A percentile compares a stretch with the other conserved stretches of the same genome.
Conservation (phyloP, 1,140 invertebrate species). For the Monochamus saltuarius region DNA sequence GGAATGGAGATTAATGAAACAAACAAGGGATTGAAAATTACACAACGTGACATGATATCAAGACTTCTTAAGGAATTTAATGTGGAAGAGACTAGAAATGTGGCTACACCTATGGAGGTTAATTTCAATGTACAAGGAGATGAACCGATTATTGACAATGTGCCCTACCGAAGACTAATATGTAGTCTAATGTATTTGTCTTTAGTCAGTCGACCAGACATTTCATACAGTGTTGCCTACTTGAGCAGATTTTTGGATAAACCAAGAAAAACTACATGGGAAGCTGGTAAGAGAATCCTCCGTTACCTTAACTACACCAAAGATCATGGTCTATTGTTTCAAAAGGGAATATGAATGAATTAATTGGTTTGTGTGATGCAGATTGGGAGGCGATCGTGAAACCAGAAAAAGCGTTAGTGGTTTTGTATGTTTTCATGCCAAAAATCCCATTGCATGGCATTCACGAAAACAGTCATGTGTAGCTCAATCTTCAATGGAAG, state of each 20-base stretch:
- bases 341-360: background rate
- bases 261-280: constrained; percentile 1
- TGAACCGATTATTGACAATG: constrained; percentile 1
- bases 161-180: constrained; percentile 11
- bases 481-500: constrained; percentile 11
- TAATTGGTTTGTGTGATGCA: constrained; percentile 3
- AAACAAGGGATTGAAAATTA: constrained; percentile 1
- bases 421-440: constrained; percentile 10
- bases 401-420: constrained; percentile 11
- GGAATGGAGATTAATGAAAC: constrained; percentile 7
- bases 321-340: background rate
- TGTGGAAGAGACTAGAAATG: background rate
- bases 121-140: constrained; percentile 12
- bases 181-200: constrained; percentile 9
- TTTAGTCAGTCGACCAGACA: constrained; percentile 10
- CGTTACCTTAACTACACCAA: constrained; percentile 9
- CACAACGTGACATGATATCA: background rate
- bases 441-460: constrained; percentile 8
- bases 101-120: background rate
- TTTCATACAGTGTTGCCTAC: constrained; percentile 4
- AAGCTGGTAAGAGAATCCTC: constrained; percentile 17
- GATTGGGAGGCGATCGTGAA: constrained; percentile 2
- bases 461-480: constrained; percentile 9
- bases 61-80: constrained; percentile 7
- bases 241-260: constrained; percentile 16